A percentile compares a stretch with the other conserved stretches of the same genome.
phyloP scores from a whole-genome alignment of 2,797 vertebrate genomes.

The Okamejei kenojei region DNA sequence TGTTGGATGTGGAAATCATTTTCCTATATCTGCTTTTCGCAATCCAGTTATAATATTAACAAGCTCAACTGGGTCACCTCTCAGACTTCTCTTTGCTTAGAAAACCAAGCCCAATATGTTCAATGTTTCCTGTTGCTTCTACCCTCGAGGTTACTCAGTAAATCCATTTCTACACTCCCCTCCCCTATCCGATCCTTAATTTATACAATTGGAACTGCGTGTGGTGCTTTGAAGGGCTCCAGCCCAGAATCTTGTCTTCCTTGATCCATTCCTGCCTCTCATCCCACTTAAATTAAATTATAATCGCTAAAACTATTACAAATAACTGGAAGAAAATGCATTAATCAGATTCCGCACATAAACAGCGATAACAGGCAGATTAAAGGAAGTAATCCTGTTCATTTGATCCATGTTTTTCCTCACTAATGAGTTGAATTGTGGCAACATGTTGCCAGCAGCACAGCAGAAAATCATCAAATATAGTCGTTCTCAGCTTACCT shows the following conservation, averaged over 20 bases:
- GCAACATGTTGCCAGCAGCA: too few relatives aligned
- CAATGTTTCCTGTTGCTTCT: neutral
- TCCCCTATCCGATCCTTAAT: too few relatives aligned
- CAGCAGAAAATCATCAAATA: too few relatives aligned
- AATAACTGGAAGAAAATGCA: neutral
- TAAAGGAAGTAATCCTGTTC: conserved; percentile 2
- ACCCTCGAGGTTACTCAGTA: too few relatives aligned
- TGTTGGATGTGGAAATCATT: neutral
- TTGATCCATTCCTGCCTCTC: neutral
- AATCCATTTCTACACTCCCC: too few relatives aligned
- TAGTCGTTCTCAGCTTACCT: too few relatives aligned
- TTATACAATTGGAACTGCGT: neutral
- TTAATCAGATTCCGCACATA: neutral
- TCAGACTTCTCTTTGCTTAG: neutral
- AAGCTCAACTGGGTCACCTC: neutral
- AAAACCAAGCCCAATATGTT: neutral
- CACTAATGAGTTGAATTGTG: neutral
- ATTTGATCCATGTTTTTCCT: neutral
- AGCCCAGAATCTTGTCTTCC: neutral
- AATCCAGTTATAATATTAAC: neutral
- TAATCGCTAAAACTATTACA: neutral
- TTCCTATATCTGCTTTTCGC: neutral
- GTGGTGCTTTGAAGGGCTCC: neutral
- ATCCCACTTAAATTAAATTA: neutral
- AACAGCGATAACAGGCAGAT: neutral